Percentiles rank a stretch among this genome's conserved stretches.
phyloP scores from a whole-genome alignment of 2,888 invertebrate genomes.

The Protophormia terraenovae region DNA sequence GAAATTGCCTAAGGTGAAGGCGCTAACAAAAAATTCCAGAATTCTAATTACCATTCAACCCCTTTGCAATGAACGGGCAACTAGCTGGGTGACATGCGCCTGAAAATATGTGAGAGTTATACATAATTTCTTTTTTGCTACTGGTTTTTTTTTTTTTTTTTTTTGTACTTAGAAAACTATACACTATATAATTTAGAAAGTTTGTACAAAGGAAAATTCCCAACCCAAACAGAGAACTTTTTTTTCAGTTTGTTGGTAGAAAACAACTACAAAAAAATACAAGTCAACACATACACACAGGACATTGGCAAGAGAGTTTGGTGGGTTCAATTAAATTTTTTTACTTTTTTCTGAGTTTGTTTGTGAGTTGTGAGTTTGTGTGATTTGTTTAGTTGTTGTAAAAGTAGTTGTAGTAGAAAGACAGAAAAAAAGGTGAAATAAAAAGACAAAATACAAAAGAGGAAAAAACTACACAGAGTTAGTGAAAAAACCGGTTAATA shows the following conservation, averaged over 20 bases:
- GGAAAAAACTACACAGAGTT: slow-evolving; percentile 46
- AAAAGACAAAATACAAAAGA: slow-evolving; percentile 49
- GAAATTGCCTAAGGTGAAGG: slow-evolving; percentile 29
- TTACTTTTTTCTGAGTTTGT: slow-evolving; percentile 2
- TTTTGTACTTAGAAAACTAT: slow-evolving; percentile 71
- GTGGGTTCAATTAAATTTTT: slow-evolving; percentile 28
- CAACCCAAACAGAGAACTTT: slow-evolving; percentile 71
- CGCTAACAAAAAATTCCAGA: slow-evolving; percentile 20
- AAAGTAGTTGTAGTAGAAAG: slow-evolving; percentile 75
- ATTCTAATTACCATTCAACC: background rate
- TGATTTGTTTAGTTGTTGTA: slow-evolving; percentile 42
- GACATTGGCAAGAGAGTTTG: slow-evolving; percentile 67
- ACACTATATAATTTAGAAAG: slow-evolving; percentile 69
- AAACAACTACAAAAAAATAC: slow-evolving; percentile 35
- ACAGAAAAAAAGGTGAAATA: slow-evolving; percentile 41
- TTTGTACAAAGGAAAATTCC: slow-evolving; percentile 70
- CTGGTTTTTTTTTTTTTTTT: background rate
- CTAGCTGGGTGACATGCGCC: slow-evolving; percentile 29
- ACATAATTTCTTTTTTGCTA: background rate
- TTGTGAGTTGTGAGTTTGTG: slow-evolving; percentile 13
- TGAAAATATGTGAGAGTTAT: slow-evolving; percentile 11
- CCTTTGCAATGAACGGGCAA: background rate
- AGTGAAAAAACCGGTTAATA: slow-evolving; percentile 79
- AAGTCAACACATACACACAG: slow-evolving; percentile 71
- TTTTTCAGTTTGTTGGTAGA: slow-evolving; percentile 31